Percentiles rank a stretch among this genome's conserved stretches.
phyloP scores from a whole-genome alignment of 1,140 invertebrate genomes.

The Drosophila chauvacae region DNA sequence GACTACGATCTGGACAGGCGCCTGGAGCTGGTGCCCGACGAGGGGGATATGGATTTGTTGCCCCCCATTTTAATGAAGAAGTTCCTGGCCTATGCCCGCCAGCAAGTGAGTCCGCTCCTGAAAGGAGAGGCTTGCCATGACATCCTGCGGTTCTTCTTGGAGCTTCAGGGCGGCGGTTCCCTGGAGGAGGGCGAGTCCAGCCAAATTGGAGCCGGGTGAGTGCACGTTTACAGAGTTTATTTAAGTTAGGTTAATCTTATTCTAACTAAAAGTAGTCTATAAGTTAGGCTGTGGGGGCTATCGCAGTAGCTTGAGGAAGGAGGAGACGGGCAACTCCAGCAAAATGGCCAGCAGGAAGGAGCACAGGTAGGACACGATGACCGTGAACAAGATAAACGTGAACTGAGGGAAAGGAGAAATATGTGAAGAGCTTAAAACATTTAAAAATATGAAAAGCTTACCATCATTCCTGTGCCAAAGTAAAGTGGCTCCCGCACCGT shows the following conservation, averaged over 20 bases:
- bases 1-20: slow-evolving; percentile 85
- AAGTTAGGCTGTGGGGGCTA: slow-evolving; percentile 28
- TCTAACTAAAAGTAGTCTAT: slow-evolving; percentile 9
- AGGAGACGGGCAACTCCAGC: slow-evolving; percentile 84
- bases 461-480: slow-evolving; percentile 77
- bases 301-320: slow-evolving; percentile 85
- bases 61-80: slow-evolving; percentile 92
- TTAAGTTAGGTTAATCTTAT: slow-evolving; percentile 57
- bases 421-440: not conserved
- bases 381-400: slow-evolving; percentile 73
- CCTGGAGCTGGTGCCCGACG: slow-evolving; percentile 85
- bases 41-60: slow-evolving; percentile 89
- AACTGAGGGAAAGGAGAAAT: slow-evolving; percentile 51
- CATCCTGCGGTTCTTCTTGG: slow-evolving; percentile 93
- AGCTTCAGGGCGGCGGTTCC: slow-evolving; percentile 86
- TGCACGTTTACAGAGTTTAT: slow-evolving; percentile 6
- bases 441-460: not conserved
- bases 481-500: slow-evolving; percentile 75
- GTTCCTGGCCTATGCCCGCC: slow-evolving; percentile 95
- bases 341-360: slow-evolving; percentile 83
- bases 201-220: slow-evolving; percentile 66
- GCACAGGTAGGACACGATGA: slow-evolving; percentile 70
- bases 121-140: slow-evolving; percentile 88
- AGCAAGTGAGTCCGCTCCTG: slow-evolving; percentile 94
- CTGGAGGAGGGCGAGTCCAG: slow-evolving; percentile 34